A percentile compares a stretch with the other conserved stretches of the same genome.
These are phyloP conservation scores for Manis pentadactyla DNA, from an alignment of 2,797 vertebrate species.

Conservation along the genomic window DNA sequence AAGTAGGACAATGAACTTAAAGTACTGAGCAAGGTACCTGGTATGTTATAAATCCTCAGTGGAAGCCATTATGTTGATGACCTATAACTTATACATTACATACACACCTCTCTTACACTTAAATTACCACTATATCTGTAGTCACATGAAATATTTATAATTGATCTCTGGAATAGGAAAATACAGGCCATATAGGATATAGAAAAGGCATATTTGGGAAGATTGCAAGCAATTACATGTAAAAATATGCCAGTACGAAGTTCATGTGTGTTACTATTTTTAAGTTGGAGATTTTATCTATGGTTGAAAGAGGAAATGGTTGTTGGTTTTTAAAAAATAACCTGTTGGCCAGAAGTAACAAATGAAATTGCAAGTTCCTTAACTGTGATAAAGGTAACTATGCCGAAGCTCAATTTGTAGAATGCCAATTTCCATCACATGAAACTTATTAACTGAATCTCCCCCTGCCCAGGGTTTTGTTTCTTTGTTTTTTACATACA, in stretches of 20 bases:
- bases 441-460: conserved; percentile 1
- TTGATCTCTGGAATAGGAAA: background rate
- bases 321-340: background rate
- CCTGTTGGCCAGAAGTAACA: background rate
- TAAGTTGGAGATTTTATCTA: conserved; percentile 6
- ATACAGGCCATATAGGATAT: background rate
- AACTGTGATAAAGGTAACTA: background rate
- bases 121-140: background rate
- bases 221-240: background rate
- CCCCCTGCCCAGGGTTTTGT: background rate
- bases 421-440: background rate
- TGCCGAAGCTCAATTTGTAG: background rate
- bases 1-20: background rate
- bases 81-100: background rate
- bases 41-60: background rate
- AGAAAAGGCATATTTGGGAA: background rate
- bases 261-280: background rate
- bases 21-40: background rate
- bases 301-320: conserved; percentile 7
- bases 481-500: background rate
- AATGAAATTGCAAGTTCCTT: background rate
- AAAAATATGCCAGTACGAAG: conserved; percentile 11
- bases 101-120: background rate
- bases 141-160: conserved; percentile 32
- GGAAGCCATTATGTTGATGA: background rate